These are phyloP conservation scores for Enteromius mattozi DNA, from an alignment of 2,797 vertebrate species.

Conservation along the genomic window DNA sequence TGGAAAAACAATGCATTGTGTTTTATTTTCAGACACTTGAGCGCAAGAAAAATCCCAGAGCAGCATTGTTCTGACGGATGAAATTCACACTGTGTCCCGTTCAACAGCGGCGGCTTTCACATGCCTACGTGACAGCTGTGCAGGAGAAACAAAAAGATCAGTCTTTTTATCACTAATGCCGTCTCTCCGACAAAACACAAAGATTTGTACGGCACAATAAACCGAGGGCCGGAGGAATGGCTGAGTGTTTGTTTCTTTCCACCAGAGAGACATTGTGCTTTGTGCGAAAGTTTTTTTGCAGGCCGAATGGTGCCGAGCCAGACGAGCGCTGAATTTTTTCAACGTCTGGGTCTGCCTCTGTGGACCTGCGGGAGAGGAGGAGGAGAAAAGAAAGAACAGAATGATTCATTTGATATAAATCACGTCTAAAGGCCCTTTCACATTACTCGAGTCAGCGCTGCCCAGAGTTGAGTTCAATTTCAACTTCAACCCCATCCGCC, in stretches of 20 bases:
- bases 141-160: background rate
- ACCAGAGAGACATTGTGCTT: slow-evolving; percentile 18
- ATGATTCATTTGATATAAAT: slow-evolving; percentile 29
- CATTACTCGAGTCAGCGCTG: background rate
- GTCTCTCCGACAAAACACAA: background rate
- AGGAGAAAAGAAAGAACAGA: slow-evolving; percentile 10
- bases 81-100: background rate
- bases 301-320: too few relatives aligned
- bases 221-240: background rate
- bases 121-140: slow-evolving; percentile 6
- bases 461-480: background rate
- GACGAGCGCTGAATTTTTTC: slow-evolving; percentile 49
- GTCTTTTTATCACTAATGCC: slow-evolving; percentile 5
- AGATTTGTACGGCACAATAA: slow-evolving; percentile 4
- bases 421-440: background rate
- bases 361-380: slow-evolving; percentile 72
- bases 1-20: slow-evolving; percentile 39
- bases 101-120: background rate
- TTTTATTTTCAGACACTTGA: slow-evolving; percentile 28
- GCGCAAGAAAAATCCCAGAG: background rate
- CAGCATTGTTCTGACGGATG: slow-evolving; percentile 1
- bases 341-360: slow-evolving; percentile 73
- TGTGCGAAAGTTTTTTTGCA: background rate
- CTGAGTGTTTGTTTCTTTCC: slow-evolving; percentile 30
- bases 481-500: background rate